Evolutionary conservation across 1,140 invertebrate genomes (phyloP), one percentile per base, ranked within the genome.

Genomic region (Eurosta solidaginis): DNA sequence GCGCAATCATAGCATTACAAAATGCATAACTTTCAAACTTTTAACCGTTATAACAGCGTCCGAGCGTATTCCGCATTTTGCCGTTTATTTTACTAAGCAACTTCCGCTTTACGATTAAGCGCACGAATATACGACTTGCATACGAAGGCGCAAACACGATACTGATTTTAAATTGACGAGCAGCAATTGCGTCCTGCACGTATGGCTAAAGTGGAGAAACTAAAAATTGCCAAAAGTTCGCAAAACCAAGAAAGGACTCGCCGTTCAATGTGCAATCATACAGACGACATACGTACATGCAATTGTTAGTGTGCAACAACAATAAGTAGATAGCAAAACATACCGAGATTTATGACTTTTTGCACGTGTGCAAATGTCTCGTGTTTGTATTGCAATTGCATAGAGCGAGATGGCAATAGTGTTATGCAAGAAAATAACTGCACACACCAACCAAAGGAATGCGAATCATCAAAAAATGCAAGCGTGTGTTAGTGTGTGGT

Each of bases 191-290:
- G 81, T 84, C 82, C 83, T 83, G 83, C 81, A 82, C 83, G 83
- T 81, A 82, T 81, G 85, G 78, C 85, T 83, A 86, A 83, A 81
- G 81, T 85, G 80, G 85, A 83, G 80, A 81, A 82, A 82, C 84
- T 84, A 83, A 86, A n/a, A 83, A 17, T 68, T 27, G 27, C 79
- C 45, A 74, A 73, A 74, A 74, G 76, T 29, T 76, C 42, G 54
- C 74, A 47, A 52, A 79, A 52, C 76, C 79, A 75, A 77, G 44
- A 74, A 74, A 74, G 73, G 73, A 74, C 45, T 74, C 73, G 73
- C 17, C 73, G 73, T 44, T 74, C 42, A n/a, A 74, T 47, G 44
- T 45, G 73, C 40, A 9, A 44, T 22, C 40, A 45, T 42, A 74
- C 42, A 45, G 9, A 4, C 36, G 44, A 22, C 52, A 25, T 9